phyloP scores from a whole-genome alignment of 2,113 vertebrate species.

The Podarcis cretensis region DNA sequence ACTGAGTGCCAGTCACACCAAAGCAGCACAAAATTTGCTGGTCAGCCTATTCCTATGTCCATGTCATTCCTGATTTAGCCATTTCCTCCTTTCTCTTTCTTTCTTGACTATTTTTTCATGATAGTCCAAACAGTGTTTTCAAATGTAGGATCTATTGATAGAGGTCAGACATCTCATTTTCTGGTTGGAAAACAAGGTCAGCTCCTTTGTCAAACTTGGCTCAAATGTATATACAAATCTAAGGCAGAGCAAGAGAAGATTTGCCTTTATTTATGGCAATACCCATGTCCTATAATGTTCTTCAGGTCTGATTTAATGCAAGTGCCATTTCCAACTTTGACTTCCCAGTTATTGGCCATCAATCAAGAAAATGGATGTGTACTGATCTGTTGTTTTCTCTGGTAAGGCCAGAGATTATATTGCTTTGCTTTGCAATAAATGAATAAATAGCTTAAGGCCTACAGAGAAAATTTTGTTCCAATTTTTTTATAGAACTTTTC shows the following conservation, averaged over 20 bases:
- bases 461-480: neutral
- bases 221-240: conserved; percentile 61
- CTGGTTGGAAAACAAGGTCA: conserved; percentile 53
- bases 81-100: neutral
- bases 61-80: neutral
- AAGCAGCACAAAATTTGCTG: too few species aligned
- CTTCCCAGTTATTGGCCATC: conserved; percentile 63
- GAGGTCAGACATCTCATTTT: conserved; percentile 40
- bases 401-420: conserved; percentile 16
- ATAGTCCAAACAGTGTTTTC: neutral
- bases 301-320: conserved; percentile 70
- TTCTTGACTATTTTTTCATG: neutral
- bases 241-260: conserved; percentile 44
- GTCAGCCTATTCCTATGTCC: too few species aligned
- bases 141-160: conserved; percentile 20
- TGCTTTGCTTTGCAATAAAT: neutral
- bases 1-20: too few species aligned
- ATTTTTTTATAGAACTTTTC: neutral
- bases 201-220: conserved; percentile 35
- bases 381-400: conserved; percentile 53
- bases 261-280: conserved; percentile 56
- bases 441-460: conserved; percentile 17
- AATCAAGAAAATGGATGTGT: conserved; percentile 59
- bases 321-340: conserved; percentile 50
- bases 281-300: conserved; percentile 55